Conservation (phyloP, 2,888 invertebrate genomes). For the Agrochola litura region DNA sequence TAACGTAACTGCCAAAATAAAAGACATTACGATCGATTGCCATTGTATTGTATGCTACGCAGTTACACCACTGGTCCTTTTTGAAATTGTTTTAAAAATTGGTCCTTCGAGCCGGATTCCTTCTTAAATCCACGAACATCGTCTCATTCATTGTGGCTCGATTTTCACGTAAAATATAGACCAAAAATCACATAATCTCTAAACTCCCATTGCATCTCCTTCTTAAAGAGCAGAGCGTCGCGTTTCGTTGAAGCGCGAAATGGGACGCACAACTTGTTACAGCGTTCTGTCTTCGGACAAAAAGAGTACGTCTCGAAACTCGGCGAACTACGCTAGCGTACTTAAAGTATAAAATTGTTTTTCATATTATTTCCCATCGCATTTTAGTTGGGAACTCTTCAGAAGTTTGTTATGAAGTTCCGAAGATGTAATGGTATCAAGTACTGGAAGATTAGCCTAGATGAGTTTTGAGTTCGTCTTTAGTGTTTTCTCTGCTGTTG, state of each 20-base stretch:
- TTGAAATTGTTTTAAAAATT: background rate
- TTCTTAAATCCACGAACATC: background rate
- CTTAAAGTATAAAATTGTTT: slow-evolving; percentile 62
- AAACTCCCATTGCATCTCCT: slow-evolving; percentile 23
- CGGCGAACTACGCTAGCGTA: slow-evolving; percentile 45
- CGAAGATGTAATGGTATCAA: slow-evolving; percentile 53
- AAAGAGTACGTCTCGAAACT: slow-evolving; percentile 63
- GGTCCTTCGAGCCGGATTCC: slow-evolving; percentile 4
- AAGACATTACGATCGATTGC: too few relatives aligned
- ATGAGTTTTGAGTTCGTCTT: slow-evolving; percentile 33
- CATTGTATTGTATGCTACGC: too few relatives aligned
- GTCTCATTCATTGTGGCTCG: too few relatives aligned
- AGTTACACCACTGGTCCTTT: too few relatives aligned
- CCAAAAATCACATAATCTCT: background rate
- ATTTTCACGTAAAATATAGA: background rate
- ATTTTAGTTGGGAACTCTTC: slow-evolving; percentile 46
- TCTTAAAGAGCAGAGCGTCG: slow-evolving; percentile 48
- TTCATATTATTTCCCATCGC: slow-evolving; percentile 61
- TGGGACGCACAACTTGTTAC: slow-evolving; percentile 80
- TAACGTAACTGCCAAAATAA: too few relatives aligned
- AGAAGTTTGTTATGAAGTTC: slow-evolving; percentile 52
- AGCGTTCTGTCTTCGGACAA: slow-evolving; percentile 76
- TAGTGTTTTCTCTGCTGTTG: slow-evolving; percentile 21
- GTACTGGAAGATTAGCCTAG: slow-evolving; percentile 33
- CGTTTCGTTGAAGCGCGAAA: slow-evolving; percentile 74